Percentiles rank a stretch among this genome's conserved stretches.
Evolutionary conservation across 2,113 vertebrate genomes (phyloP).

Genomic region (Spea multiplicata): DNA sequence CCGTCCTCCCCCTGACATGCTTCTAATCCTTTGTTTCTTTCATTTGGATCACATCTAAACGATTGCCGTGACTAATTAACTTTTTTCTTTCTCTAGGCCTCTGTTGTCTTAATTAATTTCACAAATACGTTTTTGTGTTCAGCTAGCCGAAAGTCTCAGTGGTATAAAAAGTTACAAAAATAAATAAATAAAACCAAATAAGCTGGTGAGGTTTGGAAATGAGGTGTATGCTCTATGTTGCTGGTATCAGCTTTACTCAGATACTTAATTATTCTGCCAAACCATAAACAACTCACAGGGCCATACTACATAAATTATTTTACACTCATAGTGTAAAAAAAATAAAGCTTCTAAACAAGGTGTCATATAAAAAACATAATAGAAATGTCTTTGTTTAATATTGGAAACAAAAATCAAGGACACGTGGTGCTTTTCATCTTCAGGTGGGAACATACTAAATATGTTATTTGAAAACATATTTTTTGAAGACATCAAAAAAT

Average conservation of each 20-base stretch:
- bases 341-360: background rate
- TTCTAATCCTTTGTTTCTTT: slow-evolving; percentile 68
- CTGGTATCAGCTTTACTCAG: slow-evolving; percentile 40
- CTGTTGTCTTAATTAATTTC: slow-evolving; percentile 73
- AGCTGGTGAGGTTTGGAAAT: slow-evolving; percentile 13
- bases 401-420: background rate
- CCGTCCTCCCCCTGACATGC: slow-evolving; percentile 62
- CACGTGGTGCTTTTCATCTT: background rate
- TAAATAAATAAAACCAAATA: slow-evolving; percentile 43
- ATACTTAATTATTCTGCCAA: slow-evolving; percentile 46
- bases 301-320: slow-evolving; percentile 31
- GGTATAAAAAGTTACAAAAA: slow-evolving; percentile 50
- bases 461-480: too few relatives aligned
- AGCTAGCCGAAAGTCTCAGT: slow-evolving; percentile 51
- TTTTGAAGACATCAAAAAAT: too few relatives aligned
- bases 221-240: slow-evolving; percentile 42
- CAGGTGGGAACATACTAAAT: too few relatives aligned
- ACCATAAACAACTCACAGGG: slow-evolving; percentile 37
- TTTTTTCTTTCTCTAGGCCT: slow-evolving; percentile 61
- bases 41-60: slow-evolving; percentile 70
- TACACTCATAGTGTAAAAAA: slow-evolving; percentile 17
- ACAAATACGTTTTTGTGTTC: slow-evolving; percentile 57
- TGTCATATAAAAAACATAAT: slow-evolving; percentile 8
- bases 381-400: slow-evolving; percentile 4
- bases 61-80: slow-evolving; percentile 71